phyloP scores from a whole-genome alignment of 2,888 invertebrate genomes.

The Sarcophaga subvicina region DNA sequence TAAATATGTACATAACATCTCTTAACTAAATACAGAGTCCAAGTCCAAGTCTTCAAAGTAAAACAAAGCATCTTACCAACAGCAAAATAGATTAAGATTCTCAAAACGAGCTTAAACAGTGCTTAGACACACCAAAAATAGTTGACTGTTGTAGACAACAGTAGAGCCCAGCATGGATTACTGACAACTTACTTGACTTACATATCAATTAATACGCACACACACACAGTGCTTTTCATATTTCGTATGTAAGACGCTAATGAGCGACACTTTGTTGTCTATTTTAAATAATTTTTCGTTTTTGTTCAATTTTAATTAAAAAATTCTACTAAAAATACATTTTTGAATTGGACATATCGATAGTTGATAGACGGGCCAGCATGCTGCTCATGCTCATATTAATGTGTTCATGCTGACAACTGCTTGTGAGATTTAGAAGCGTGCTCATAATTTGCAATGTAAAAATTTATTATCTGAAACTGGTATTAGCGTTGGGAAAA shows the following conservation, averaged over 20 bases:
- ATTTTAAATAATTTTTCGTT: neutral
- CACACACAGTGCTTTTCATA: neutral
- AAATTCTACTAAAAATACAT: slow-evolving; percentile 1
- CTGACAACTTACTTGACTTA: slow-evolving; percentile 41
- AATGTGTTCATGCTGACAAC: slow-evolving; percentile 6
- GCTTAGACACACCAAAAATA: neutral
- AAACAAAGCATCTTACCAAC: slow-evolving; percentile 1
- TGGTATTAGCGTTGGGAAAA: slow-evolving; percentile 7
- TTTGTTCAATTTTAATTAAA: neutral
- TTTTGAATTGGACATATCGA: neutral
- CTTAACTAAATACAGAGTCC: too few species aligned
- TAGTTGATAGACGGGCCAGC: slow-evolving; percentile 2
- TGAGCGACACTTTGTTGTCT: slow-evolving; percentile 11
- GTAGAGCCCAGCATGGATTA: neutral
- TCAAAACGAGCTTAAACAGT: neutral
- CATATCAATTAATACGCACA: slow-evolving; percentile 48
- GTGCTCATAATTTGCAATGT: slow-evolving; percentile 51
- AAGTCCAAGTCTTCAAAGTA: neutral
- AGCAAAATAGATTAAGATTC: neutral
- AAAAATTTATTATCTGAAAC: neutral
- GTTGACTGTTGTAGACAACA: neutral
- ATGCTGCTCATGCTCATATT: neutral
- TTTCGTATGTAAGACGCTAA: neutral
- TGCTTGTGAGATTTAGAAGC: slow-evolving; percentile 20
- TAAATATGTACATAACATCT: too few species aligned